Evolutionary conservation across 2,113 vertebrate genomes (phyloP).

Genomic region (Otis tarda): DNA sequence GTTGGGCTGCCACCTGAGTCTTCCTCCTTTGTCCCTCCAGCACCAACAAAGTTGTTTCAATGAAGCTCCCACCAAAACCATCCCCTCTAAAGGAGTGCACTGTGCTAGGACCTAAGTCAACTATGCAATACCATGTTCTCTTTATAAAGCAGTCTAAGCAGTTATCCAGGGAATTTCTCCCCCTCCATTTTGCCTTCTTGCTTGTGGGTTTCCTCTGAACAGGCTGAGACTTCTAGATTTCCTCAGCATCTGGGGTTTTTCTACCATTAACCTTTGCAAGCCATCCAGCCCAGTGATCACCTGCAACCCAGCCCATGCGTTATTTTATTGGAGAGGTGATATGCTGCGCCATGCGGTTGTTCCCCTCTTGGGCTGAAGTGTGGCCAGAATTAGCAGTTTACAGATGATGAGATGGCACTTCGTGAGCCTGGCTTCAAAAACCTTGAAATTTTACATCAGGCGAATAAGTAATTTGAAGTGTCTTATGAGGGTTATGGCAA

Average conservation of each 20-base stretch:
- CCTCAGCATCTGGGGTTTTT: neutral
- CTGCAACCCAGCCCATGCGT: neutral
- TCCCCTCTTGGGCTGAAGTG: neutral
- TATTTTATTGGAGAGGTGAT: neutral
- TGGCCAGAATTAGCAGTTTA: neutral
- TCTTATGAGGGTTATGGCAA: neutral
- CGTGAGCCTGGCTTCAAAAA: neutral
- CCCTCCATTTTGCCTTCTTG: neutral
- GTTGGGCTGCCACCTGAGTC: neutral
- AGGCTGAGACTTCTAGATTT: neutral
- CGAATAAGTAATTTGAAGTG: neutral
- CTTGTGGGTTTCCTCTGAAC: slow-evolving; percentile 15
- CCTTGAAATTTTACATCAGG: neutral
- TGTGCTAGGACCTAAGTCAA: neutral
- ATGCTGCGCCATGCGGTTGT: neutral
- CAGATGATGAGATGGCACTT: accelerated
- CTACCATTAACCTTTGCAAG: neutral
- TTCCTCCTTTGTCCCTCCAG: neutral
- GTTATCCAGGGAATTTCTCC: neutral
- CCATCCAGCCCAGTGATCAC: neutral
- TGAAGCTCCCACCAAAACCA: neutral
- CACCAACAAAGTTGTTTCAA: neutral
- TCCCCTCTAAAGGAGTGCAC: neutral
- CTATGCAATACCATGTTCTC: neutral
- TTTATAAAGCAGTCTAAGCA: neutral